Conservation (phyloP, 2,113 vertebrate genomes). For the Chaetorhynchus papuensis region DNA sequence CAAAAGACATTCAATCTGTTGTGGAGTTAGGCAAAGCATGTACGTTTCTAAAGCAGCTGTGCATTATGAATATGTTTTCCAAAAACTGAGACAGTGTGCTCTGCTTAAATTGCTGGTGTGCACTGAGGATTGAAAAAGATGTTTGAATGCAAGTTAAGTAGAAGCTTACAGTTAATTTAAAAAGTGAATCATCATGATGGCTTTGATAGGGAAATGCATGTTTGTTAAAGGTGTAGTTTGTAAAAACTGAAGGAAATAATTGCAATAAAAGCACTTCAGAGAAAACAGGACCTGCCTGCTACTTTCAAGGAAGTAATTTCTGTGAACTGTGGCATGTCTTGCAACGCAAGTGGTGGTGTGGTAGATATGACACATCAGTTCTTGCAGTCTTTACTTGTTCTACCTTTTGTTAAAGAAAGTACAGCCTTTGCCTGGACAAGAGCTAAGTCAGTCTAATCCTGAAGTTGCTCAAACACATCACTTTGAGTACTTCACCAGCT, state of each 20-base stretch:
- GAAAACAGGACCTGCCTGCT: background rate
- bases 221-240: background rate
- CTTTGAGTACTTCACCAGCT: background rate
- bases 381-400: background rate
- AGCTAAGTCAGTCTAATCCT: background rate
- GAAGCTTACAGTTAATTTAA: background rate
- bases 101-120: background rate
- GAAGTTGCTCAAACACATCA: background rate
- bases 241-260: background rate
- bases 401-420: background rate
- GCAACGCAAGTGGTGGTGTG: background rate
- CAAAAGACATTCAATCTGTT: background rate
- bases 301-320: conserved; percentile 58
- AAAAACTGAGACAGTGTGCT: background rate
- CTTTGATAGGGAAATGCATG: background rate
- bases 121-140: background rate
- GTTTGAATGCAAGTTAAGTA: background rate
- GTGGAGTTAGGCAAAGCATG: background rate
- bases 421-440: background rate
- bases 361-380: background rate
- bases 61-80: background rate
- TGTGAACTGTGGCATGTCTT: background rate
- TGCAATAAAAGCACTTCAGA: background rate
- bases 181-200: background rate
- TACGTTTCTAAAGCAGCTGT: background rate